Percentiles rank a stretch among this genome's conserved stretches.
These are phyloP conservation scores for Branchellion lobata DNA, from an alignment of 2,888 invertebrate species.

Conservation along the genomic window DNA sequence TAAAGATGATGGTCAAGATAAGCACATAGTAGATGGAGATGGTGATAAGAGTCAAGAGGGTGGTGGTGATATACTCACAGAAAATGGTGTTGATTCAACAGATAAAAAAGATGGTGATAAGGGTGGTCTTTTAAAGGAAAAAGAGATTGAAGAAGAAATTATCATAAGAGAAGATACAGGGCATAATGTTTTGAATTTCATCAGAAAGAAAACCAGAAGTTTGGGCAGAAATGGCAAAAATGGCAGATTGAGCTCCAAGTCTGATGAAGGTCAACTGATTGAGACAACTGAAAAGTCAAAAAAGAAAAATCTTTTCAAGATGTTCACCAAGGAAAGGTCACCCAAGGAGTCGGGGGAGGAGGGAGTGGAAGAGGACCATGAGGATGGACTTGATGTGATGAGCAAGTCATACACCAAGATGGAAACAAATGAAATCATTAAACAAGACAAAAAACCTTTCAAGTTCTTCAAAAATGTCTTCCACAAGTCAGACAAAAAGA, in stretches of 20 bases:
- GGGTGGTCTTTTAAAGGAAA: too few species aligned
- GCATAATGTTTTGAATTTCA: background rate
- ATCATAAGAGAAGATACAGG: background rate
- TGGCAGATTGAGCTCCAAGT: background rate
- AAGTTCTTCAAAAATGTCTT: constrained; percentile 14
- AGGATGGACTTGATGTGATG: background rate
- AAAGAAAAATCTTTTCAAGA: background rate
- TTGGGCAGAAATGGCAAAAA: background rate
- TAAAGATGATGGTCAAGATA: too few species aligned
- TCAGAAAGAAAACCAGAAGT: background rate
- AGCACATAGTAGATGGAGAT: background rate
- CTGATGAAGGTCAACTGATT: background rate
- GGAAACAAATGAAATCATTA: background rate
- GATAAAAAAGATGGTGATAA: background rate
- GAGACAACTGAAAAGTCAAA: background rate
- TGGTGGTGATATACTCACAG: background rate
- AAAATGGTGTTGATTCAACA: background rate
- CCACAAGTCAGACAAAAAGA: background rate
- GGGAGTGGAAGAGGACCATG: background rate
- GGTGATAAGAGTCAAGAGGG: background rate
- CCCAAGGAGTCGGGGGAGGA: background rate
- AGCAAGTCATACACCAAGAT: background rate
- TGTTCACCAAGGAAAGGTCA: background rate
- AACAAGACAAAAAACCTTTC: background rate
- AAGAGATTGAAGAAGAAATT: too few species aligned